Evolutionary conservation across 2,797 vertebrate species (phyloP).

Genomic region (Sciaenops ocellatus): DNA sequence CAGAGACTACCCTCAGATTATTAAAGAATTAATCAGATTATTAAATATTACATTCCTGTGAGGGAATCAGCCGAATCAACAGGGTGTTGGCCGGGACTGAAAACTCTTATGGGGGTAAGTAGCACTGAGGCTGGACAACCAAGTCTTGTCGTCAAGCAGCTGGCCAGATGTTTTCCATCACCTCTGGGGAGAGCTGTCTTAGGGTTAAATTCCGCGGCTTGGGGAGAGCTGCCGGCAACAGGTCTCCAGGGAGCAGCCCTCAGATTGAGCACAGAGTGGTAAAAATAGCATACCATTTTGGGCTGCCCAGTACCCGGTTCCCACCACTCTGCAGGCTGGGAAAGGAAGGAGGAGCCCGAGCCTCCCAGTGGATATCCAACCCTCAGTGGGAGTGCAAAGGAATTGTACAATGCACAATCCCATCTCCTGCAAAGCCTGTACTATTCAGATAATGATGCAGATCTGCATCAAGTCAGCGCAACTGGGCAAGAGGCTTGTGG

Average conservation of each 20-base stretch:
- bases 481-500: neutral
- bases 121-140: constrained; percentile 36
- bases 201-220: constrained; percentile 89
- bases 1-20: neutral
- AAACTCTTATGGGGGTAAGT: constrained; percentile 11
- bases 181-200: constrained; percentile 90
- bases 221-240: constrained; percentile 90
- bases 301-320: constrained; percentile 90
- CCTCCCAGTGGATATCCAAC: constrained; percentile 64
- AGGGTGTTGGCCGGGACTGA: constrained; percentile 12
- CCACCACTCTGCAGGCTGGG: constrained; percentile 95
- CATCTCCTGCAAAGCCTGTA: constrained; percentile 29
- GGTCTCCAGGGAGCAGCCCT: constrained; percentile 89
- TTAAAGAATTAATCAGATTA: neutral
- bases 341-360: constrained; percentile 90
- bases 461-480: constrained; percentile 14
- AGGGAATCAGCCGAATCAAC: constrained; percentile 49
- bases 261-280: constrained; percentile 92
- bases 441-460: neutral
- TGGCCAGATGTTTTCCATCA: constrained; percentile 94
- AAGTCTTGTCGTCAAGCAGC: constrained; percentile 68
- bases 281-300: constrained; percentile 94
- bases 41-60: constrained; percentile 37
- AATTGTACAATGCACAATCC: constrained; percentile 29
- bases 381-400: constrained; percentile 68